Evolutionary conservation across 2,113 vertebrate genomes (phyloP), one percentile per base, ranked within the genome.

Genomic region (Mirza zaza): DNA sequence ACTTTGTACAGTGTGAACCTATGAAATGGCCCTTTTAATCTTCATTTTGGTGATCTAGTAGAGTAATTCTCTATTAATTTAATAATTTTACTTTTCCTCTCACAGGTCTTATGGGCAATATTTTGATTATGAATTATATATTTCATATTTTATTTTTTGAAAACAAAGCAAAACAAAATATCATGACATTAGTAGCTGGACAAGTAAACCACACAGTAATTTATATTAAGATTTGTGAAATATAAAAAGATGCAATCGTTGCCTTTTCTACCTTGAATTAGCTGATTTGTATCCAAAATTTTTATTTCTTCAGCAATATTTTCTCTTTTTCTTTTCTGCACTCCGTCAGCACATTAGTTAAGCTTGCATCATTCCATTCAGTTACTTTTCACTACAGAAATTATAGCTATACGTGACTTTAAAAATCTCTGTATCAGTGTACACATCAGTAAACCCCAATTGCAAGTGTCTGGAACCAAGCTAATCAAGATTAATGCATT

Each of bases 401-500:
- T 96, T 89, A 94, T 91, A 97, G 77, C 77, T 63, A 89, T 96
- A 96, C 32, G 68, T 97, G 82, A 97, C 80, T 97, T 97, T 71
- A 96, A 96, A 97, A 91, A 89, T 68, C 94, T 94, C 79, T 96
- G 96, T 96, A 96, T 97, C 96, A 61, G 73, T 89, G 84, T 96
- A 98, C 97, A 99, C 98, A 98, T 98, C 97, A 97, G 55, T 98
- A 98, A 98, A 98, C 93, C 97, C 96, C 97, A 98, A 97, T 98
- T 98, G 98, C 98, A 98, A 98, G 84, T 98, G 85, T 97, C 98
- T 98, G 98, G 98, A 98, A 98, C 95, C 90, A 98, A 99, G 98
- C 98, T 99, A 99, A 99, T 99, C 99, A 99, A 99, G 99, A 99
- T 99, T 99, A 99, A 99, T 99, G 98, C 98, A 99, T 99, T 99